phyloP scores from a whole-genome alignment of 2,113 vertebrate species.

The Neolamprologus toae region DNA sequence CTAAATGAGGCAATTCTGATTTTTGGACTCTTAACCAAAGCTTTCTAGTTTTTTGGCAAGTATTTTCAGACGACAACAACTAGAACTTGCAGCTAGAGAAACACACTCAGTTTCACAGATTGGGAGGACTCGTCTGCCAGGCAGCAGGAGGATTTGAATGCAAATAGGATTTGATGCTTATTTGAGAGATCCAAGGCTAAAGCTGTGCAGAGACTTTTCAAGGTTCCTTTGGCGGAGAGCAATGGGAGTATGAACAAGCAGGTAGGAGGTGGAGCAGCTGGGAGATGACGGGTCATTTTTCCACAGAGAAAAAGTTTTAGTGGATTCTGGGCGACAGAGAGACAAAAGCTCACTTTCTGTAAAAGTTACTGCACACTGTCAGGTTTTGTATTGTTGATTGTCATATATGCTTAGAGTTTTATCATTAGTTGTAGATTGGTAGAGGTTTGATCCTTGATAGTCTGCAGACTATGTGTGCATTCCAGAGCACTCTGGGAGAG shows the following conservation, averaged over 20 bases:
- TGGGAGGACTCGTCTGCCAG: neutral
- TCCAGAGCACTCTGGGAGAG: too few relatives aligned
- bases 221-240: neutral
- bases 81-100: neutral
- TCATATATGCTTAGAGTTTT: too few relatives aligned
- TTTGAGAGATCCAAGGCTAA: neutral
- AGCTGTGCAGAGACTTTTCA: neutral
- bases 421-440: too few relatives aligned
- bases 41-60: neutral
- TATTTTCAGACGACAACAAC: neutral
- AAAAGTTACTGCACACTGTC: too few relatives aligned
- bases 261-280: neutral
- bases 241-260: neutral
- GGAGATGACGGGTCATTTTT: neutral
- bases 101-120: neutral
- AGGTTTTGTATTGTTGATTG: too few relatives aligned
- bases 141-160: neutral
- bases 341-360: neutral
- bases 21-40: neutral
- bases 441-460: too few relatives aligned
- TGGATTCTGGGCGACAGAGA: neutral
- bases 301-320: neutral
- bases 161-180: neutral
- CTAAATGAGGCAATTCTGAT: neutral
- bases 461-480: too few relatives aligned